Evolutionary conservation across 2,797 vertebrate species (phyloP).

Genomic region (Leptodon cayanensis): DNA sequence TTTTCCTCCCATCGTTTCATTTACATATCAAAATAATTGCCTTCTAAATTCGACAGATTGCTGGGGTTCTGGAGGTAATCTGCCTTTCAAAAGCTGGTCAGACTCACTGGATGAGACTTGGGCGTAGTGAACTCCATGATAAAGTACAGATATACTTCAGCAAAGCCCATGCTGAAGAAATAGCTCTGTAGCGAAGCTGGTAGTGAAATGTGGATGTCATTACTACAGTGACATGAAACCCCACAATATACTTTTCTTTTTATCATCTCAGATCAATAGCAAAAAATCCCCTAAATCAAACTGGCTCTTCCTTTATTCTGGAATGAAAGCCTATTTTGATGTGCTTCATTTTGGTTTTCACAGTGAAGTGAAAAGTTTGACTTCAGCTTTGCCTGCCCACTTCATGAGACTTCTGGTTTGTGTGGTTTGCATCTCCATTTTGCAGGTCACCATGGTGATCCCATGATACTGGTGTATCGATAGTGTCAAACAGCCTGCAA

Average conservation of each 20-base stretch:
- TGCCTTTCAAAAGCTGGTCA: not conserved
- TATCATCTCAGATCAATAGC: not conserved
- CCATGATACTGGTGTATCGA: fast-evolving
- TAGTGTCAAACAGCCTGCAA: not conserved
- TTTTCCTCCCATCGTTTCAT: not conserved
- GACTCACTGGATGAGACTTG: not conserved
- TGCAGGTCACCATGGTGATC: not conserved
- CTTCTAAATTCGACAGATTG: not conserved
- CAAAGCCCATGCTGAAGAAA: not conserved
- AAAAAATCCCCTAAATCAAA: not conserved
- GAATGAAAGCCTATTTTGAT: not conserved
- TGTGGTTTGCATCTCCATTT: not conserved
- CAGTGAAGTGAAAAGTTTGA: not conserved
- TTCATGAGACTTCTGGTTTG: fast-evolving
- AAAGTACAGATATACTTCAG: not conserved
- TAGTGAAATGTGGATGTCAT: not conserved
- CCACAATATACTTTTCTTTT: not conserved
- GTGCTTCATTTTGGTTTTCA: not conserved
- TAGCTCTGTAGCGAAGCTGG: not conserved
- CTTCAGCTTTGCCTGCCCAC: not conserved
- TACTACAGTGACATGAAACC: not conserved
- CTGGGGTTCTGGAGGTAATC: not conserved
- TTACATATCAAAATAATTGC: slow-evolving; percentile 42
- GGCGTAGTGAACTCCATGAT: not conserved
- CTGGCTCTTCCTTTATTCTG: not conserved